A percentile compares a stretch with the other conserved stretches of the same genome.
These are phyloP conservation scores for Mormyrus iriodes DNA, from an alignment of 2,113 vertebrate species.

Conservation along the genomic window DNA sequence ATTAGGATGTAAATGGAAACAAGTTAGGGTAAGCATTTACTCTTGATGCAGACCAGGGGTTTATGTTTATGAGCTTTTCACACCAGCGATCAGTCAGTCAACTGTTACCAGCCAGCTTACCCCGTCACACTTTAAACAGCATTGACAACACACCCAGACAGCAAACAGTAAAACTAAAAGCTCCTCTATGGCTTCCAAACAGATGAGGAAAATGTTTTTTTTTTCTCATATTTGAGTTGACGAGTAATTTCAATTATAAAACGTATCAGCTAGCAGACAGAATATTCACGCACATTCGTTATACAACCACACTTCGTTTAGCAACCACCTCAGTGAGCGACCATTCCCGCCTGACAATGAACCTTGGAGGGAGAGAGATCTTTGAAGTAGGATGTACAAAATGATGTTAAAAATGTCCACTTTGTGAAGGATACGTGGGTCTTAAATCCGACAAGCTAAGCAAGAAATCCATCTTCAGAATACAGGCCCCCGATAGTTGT, in stretches of 20 bases:
- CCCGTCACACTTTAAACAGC: not conserved
- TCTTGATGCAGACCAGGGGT: not conserved
- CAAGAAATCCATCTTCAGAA: not conserved
- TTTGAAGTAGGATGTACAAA: too few species aligned
- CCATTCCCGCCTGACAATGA: not conserved
- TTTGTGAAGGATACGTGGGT: too few species aligned
- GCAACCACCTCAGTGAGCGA: not conserved
- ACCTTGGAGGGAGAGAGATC: not conserved
- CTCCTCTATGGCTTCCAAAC: not conserved
- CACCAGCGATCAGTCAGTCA: not conserved
- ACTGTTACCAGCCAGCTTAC: not conserved
- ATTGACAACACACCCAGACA: not conserved
- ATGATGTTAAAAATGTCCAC: too few species aligned
- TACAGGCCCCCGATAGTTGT: not conserved
- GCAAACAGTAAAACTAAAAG: not conserved
- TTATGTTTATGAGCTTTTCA: not conserved
- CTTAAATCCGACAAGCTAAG: not conserved
- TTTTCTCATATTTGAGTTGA: not conserved
- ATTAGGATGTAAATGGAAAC: not conserved
- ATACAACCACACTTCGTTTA: not conserved
- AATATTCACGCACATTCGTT: not conserved
- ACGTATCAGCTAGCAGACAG: not conserved
- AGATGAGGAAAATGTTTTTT: not conserved
- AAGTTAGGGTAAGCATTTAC: not conserved
- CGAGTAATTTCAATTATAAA: not conserved